Base-by-base conservation (phyloP, 1,140 invertebrate species). In the Formica selysi region DNA sequence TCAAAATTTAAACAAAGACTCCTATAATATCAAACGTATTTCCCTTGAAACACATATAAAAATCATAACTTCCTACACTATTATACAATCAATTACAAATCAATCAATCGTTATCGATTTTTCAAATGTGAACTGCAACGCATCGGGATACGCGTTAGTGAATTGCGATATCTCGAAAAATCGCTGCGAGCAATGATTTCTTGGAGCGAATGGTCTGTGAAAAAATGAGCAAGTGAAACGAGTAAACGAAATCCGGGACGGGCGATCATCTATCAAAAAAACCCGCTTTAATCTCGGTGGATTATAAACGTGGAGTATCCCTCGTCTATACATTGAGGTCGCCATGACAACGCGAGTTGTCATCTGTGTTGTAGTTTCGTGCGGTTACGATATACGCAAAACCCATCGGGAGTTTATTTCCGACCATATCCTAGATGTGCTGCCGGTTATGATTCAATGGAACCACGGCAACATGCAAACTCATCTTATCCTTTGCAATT, bases 321-420 rank as follows among this genome's bases (percentile, higher is more conserved):
- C 68, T 74, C 57, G n/a, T 59, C 44, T 36, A 38, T 54, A 54
- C 13, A 70, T 41, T 38, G 54, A 83, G 68, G 79, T 83, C 38
- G 38, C 13, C 68, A 83, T 83, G 79, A n/a, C 79, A 57, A 83
- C 79, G 79, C 57, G 38, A 73, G 54, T 83, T 70, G 68, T 83
- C 54, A 26, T 81, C 54, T 80, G 57, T 70, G 32, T 29, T 29
- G 36, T 13, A 59, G 22, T 16, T 22, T 16, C 44, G 7, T 36
- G 22, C 51, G 67, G 57, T 71, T 67, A 19, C 36, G 22, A 44
- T 70, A 38, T 57, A 80, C 44, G 79, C 29, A 74, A 83, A 83
- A 83, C n/a, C 29, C 19, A 2, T 36, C 38, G 79, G 26, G 79
- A 83, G 67, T 74, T 48, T 83, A 83, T 83, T 51, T 74, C 68